A percentile compares a stretch with the other conserved stretches of the same genome.
Conservation (phyloP, 2,888 invertebrate species). For the Aleiodes testaceus region DNA sequence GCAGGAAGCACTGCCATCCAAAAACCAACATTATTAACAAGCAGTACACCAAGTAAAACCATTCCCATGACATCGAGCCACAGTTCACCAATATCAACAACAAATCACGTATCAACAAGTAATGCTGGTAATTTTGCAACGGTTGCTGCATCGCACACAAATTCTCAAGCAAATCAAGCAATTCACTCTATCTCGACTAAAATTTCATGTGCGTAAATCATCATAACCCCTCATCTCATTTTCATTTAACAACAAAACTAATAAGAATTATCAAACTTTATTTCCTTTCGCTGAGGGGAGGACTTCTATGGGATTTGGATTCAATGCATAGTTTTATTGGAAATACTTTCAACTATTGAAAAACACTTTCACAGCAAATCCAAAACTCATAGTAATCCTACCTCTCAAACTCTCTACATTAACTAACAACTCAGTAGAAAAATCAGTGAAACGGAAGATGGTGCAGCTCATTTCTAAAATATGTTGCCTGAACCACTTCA, state of each 20-base stretch:
- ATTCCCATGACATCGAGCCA: constrained; percentile 77
- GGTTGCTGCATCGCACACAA: constrained; percentile 76
- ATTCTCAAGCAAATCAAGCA: constrained; percentile 70
- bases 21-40: constrained; percentile 74
- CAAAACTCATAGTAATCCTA: too few relatives aligned
- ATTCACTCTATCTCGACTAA: constrained; percentile 72
- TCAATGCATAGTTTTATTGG: too few relatives aligned
- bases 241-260: constrained; percentile 28
- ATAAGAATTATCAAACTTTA: not conserved
- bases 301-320: too few relatives aligned
- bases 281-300: too few relatives aligned
- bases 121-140: constrained; percentile 78
- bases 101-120: constrained; percentile 69
- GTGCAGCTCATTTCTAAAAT: too few relatives aligned
- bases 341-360: too few relatives aligned
- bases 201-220: constrained; percentile 68
- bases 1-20: constrained; percentile 75
- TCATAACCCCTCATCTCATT: constrained; percentile 23
- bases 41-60: constrained; percentile 72
- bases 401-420: too few relatives aligned
- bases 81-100: constrained; percentile 70
- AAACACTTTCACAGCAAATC: too few relatives aligned
- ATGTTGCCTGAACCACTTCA: not conserved
- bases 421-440: too few relatives aligned
- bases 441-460: too few relatives aligned